phyloP scores from a whole-genome alignment of 2,888 invertebrate genomes.

The Lomographa bimaculata region DNA sequence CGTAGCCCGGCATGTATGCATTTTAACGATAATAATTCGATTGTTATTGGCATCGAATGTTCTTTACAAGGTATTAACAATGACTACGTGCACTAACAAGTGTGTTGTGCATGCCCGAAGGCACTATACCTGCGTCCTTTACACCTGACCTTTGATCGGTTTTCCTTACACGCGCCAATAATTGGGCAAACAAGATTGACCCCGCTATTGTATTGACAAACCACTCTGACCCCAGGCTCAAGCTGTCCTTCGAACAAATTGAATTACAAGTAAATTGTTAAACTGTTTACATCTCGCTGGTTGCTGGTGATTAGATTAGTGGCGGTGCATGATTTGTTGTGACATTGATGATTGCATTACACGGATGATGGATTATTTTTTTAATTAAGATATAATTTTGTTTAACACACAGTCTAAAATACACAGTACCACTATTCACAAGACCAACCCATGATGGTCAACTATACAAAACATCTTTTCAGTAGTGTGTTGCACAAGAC shows the following conservation, averaged over 20 bases:
- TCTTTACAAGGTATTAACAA: too few species aligned
- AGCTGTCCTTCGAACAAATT: conserved; percentile 23
- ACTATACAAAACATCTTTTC: too few species aligned
- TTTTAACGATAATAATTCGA: too few species aligned
- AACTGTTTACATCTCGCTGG: conserved; percentile 8
- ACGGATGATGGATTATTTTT: conserved; percentile 2
- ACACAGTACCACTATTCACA: too few species aligned
- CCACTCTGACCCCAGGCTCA: conserved; percentile 28
- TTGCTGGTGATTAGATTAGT: conserved; percentile 9
- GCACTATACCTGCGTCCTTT: conserved; percentile 11
- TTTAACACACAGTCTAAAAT: too few species aligned
- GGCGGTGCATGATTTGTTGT: conserved; percentile 7
- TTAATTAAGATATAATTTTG: too few species aligned
- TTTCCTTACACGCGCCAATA: conserved; percentile 34
- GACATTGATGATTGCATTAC: conserved; percentile 9
- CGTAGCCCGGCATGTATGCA: too few species aligned
- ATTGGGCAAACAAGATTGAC: conserved; percentile 42
- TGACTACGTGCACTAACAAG: too few species aligned
- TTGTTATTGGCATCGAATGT: too few species aligned
- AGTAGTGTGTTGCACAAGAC: too few species aligned
- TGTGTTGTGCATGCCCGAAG: conserved; percentile 2
- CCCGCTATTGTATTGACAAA: conserved; percentile 40
- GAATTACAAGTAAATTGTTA: conserved; percentile 20
- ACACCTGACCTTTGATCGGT: conserved; percentile 33
- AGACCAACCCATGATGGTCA: too few species aligned